A percentile compares a stretch with the other conserved stretches of the same genome.
Evolutionary conservation across 2,797 vertebrate species (phyloP).

Genomic region (Pangasius macronema): DNA sequence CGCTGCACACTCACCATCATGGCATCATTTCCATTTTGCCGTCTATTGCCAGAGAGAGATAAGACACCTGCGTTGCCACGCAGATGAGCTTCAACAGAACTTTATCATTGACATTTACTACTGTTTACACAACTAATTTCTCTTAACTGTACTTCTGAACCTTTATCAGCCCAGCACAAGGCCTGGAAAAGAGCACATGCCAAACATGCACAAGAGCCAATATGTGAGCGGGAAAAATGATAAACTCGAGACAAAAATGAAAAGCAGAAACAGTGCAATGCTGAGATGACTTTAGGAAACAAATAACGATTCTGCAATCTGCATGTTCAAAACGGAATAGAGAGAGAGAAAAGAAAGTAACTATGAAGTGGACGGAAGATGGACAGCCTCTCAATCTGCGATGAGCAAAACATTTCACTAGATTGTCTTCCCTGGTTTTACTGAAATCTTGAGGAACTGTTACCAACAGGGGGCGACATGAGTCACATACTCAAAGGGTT

Average conservation of each 20-base stretch:
- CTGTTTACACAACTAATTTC: slow-evolving; percentile 83
- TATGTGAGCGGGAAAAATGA: slow-evolving; percentile 46
- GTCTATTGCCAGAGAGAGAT: slow-evolving; percentile 77
- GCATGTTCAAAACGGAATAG: slow-evolving; percentile 14
- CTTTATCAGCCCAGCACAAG: slow-evolving; percentile 78
- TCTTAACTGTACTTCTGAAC: slow-evolving; percentile 83
- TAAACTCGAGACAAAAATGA: slow-evolving; percentile 37
- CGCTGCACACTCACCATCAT: slow-evolving; percentile 72
- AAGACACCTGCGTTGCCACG: slow-evolving; percentile 75
- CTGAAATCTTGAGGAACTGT: not conserved
- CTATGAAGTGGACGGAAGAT: slow-evolving; percentile 16
- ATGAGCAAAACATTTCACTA: not conserved
- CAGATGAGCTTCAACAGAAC: slow-evolving; percentile 82
- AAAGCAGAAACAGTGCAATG: slow-evolving; percentile 4
- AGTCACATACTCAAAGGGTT: not conserved
- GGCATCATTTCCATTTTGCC: slow-evolving; percentile 81
- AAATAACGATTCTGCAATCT: slow-evolving; percentile 46
- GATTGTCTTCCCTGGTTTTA: not conserved
- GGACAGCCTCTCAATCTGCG: not conserved
- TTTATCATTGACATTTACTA: slow-evolving; percentile 84
- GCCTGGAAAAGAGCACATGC: slow-evolving; percentile 50
- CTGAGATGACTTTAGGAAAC: slow-evolving; percentile 29
- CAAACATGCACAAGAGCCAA: slow-evolving; percentile 49
- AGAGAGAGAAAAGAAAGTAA: slow-evolving; percentile 4
- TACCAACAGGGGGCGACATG: slow-evolving; percentile 40